A percentile compares a stretch with the other conserved stretches of the same genome.
Conservation (phyloP, 2,113 vertebrate genomes). For the Mirounga angustirostris region DNA sequence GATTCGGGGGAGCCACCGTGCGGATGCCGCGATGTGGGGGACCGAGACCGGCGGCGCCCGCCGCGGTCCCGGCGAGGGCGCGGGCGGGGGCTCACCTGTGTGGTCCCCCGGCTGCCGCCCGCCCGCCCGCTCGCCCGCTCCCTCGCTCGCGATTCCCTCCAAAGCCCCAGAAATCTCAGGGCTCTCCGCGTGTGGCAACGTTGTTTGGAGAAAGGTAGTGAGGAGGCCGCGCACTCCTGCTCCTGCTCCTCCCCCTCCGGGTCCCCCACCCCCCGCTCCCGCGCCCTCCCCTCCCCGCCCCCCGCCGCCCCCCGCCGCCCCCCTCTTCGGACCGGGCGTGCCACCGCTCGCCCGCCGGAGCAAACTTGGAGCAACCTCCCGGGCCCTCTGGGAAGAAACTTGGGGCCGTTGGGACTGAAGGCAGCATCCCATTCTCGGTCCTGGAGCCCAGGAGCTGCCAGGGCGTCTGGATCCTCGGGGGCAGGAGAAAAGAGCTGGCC, state of each 20-base stretch:
- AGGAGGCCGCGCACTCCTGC: conserved; percentile 78
- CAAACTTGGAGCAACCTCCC: conserved; percentile 72
- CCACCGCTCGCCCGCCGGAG: neutral
- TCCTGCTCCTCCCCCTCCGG: conserved; percentile 79
- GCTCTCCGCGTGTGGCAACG: conserved; percentile 66
- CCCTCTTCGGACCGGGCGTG: conserved; percentile 62
- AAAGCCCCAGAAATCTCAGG: conserved; percentile 55
- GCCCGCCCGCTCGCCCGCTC: neutral
- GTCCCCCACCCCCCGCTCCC: conserved; percentile 38
- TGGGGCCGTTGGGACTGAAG: conserved; percentile 50
- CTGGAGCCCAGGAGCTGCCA: conserved; percentile 80
- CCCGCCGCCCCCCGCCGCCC: conserved; percentile 58
- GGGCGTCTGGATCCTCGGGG: conserved; percentile 75
- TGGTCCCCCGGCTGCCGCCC: conserved; percentile 64
- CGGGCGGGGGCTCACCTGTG: conserved; percentile 78
- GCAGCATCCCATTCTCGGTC: conserved; percentile 77
- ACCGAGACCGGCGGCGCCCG: neutral
- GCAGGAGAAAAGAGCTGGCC: conserved; percentile 1
- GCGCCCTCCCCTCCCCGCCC: conserved; percentile 54
- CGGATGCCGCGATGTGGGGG: neutral
- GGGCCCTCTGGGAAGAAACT: conserved; percentile 70
- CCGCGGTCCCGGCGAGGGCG: neutral
- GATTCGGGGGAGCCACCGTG: neutral
- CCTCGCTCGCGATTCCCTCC: conserved; percentile 32
- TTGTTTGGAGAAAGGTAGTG: conserved; percentile 74